These are phyloP conservation scores for Lymantria monacha DNA, from an alignment of 2,888 invertebrate species.

Conservation along the genomic window DNA sequence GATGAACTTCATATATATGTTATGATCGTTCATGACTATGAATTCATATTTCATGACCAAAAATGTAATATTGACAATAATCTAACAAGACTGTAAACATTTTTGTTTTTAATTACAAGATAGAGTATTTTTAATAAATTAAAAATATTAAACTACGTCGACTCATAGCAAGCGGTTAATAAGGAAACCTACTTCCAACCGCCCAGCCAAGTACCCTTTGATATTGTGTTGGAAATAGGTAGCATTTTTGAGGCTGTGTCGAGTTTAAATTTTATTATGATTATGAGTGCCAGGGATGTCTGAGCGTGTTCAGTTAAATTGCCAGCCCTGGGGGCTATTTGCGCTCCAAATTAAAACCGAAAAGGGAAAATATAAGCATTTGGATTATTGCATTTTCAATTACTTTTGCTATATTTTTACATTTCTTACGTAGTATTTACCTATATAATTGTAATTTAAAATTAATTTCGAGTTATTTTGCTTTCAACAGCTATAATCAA, in stretches of 20 bases:
- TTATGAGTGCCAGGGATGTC: constrained; percentile 12
- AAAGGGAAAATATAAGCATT: constrained; percentile 33
- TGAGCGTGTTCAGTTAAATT: constrained; percentile 9
- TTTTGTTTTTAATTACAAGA: no score
- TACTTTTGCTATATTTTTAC: constrained; percentile 28
- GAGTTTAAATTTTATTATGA: constrained; percentile 24
- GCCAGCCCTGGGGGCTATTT: constrained; percentile 5
- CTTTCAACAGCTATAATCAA: no score
- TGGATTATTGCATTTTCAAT: constrained; percentile 19
- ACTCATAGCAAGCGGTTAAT: no score
- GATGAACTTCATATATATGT: no score
- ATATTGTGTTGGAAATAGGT: constrained; percentile 28
- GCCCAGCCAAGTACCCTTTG: constrained; percentile 4
- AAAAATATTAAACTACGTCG: no score
- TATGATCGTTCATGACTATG: no score
- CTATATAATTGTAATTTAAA: neutral
- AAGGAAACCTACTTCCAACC: no score
- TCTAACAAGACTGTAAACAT: no score
- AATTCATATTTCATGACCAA: no score
- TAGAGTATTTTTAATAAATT: no score
- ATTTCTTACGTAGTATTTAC: neutral
- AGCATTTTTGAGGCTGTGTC: constrained; percentile 20
- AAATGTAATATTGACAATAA: no score
- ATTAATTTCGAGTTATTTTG: no score
- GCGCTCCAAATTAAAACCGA: constrained; percentile 9